These are phyloP conservation scores for Radopholus similis DNA, from an alignment of 1,140 invertebrate genomes.

Conservation along the genomic window DNA sequence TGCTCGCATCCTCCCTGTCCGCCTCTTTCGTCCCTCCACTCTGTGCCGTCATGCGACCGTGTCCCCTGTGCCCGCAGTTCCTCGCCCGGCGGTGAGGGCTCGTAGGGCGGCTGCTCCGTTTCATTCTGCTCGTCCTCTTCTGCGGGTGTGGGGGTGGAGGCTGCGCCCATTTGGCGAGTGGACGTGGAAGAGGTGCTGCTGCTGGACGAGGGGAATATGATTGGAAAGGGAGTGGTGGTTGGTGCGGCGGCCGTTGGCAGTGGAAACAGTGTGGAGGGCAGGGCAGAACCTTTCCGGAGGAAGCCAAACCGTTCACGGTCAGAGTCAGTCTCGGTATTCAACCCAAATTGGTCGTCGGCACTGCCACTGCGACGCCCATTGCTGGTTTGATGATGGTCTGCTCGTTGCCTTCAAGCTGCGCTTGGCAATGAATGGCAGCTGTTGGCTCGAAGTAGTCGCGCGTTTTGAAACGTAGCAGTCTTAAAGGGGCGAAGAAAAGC, in stretches of 20 bases:
- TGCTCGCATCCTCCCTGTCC: neutral
- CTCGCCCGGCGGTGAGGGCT: neutral
- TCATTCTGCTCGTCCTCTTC: neutral
- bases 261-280: neutral
- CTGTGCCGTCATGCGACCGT: no score
- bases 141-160: neutral
- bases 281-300: neutral
- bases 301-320: neutral
- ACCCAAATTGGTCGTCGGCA: neutral
- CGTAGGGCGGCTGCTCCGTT: neutral
- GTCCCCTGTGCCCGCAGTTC: no score
- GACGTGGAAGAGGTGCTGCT: neutral
- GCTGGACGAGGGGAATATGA: neutral
- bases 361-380: neutral
- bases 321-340: neutral
- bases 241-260: neutral
- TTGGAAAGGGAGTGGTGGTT: no score
- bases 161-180: neutral
- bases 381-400: neutral
- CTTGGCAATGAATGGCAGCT: slow-evolving; percentile 43
- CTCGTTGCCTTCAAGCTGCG: slow-evolving; percentile 3
- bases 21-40: neutral
- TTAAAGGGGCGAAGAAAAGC: neutral
- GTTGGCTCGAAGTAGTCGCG: slow-evolving; percentile 60
- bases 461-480: slow-evolving; percentile 57